Percentiles rank a stretch among this genome's conserved stretches.
Evolutionary conservation across 1,140 invertebrate genomes (phyloP).

Genomic region (Fopius arisanus): DNA sequence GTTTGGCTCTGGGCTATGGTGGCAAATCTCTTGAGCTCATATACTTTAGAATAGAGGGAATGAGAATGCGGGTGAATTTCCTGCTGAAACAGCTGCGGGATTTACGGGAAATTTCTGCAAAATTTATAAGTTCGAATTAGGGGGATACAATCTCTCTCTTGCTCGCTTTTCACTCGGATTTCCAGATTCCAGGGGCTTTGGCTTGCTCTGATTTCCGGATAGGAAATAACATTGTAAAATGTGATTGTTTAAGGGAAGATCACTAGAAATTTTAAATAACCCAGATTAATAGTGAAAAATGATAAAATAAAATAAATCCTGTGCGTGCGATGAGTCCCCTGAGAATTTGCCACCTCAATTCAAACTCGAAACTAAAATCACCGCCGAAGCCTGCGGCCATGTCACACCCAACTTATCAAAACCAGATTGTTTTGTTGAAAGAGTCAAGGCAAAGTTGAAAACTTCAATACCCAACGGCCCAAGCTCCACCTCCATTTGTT

Average conservation of each 20-base stretch:
- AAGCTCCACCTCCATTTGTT: not conserved
- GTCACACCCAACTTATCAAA: not conserved
- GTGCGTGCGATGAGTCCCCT: no score
- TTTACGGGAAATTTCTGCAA: not conserved
- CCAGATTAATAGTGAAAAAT: no score
- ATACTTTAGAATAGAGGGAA: not conserved
- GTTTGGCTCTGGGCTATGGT: not conserved
- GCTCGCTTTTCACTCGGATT: no score
- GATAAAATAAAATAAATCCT: no score
- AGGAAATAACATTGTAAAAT: no score
- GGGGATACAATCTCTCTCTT: not conserved
- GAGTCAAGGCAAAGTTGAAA: not conserved
- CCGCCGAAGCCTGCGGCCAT: not conserved
- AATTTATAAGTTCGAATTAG: constrained; percentile 7
- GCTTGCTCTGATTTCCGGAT: no score
- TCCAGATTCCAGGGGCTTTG: no score
- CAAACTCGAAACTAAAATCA: not conserved
- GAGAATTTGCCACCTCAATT: not conserved
- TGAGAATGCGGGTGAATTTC: constrained; percentile 1
- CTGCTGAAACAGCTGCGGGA: not conserved
- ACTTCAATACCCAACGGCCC: not conserved
- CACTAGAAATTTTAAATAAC: no score
- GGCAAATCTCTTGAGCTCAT: constrained; percentile 4
- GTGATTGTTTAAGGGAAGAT: no score
- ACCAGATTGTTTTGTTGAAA: not conserved